phyloP scores from a whole-genome alignment of 2,888 invertebrate species.

The Orthosia gothica region DNA sequence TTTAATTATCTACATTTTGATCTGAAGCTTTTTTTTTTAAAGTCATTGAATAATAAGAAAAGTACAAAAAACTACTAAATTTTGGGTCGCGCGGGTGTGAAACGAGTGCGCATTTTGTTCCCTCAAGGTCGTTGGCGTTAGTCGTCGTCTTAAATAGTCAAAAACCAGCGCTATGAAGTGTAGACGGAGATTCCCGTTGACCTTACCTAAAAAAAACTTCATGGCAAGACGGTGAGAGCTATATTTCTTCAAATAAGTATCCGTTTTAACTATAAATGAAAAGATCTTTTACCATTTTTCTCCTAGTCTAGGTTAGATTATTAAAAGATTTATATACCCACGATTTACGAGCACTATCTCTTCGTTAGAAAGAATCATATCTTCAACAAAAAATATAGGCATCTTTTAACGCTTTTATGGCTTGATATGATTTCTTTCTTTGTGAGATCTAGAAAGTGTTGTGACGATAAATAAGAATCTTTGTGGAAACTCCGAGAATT shows the following conservation, averaged over 20 bases:
- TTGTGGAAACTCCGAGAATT: background rate
- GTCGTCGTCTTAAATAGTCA: too few species aligned
- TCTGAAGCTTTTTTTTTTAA: too few species aligned
- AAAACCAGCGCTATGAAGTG: too few species aligned
- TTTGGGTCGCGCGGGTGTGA: too few species aligned
- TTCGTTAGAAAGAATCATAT: slow-evolving; percentile 30
- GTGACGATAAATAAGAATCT: background rate
- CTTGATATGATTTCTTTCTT: slow-evolving; percentile 28
- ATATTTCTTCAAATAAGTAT: background rate
- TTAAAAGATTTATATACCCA: slow-evolving; percentile 29
- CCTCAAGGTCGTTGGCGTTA: too few species aligned
- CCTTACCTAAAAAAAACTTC: too few species aligned
- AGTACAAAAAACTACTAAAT: too few species aligned
- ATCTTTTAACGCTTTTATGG: slow-evolving; percentile 34
- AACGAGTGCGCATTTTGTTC: too few species aligned
- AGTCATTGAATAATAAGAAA: too few species aligned
- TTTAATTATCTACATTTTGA: too few species aligned
- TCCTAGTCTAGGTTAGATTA: background rate
- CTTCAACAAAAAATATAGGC: slow-evolving; percentile 27
- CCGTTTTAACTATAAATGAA: slow-evolving; percentile 10
- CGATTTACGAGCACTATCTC: slow-evolving; percentile 45
- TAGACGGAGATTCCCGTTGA: too few species aligned
- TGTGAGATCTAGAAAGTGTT: slow-evolving; percentile 20
- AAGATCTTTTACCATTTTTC: slow-evolving; percentile 17
- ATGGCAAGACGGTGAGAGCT: too few species aligned